Percentiles rank a stretch among this genome's conserved stretches.
Conservation (phyloP, 2,797 vertebrate species). For the Loriculus beryllinus region DNA sequence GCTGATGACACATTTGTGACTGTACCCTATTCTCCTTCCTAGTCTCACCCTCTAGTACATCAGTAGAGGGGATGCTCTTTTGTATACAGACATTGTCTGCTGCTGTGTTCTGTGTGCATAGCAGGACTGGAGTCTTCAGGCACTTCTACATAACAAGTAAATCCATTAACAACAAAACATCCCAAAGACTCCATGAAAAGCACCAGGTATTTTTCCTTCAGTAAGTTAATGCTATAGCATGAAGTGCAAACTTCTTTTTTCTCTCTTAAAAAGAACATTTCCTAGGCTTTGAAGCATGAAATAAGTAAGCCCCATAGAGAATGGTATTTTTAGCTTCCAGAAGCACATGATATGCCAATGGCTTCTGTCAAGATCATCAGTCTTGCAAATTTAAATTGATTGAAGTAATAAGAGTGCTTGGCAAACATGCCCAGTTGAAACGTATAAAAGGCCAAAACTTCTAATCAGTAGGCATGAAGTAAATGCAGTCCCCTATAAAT, state of each 20-base stretch:
- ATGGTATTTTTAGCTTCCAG: slow-evolving; percentile 63
- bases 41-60: neutral
- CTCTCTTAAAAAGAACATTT: neutral
- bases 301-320: slow-evolving; percentile 42
- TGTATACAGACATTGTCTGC: neutral
- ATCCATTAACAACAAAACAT: neutral
- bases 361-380: slow-evolving; percentile 57
- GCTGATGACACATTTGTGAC: neutral
- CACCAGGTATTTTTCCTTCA: neutral
- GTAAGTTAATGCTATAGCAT: neutral
- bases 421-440: slow-evolving; percentile 45
- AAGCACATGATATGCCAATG: slow-evolving; percentile 48
- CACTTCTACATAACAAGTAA: neutral
- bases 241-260: neutral
- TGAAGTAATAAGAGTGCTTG: slow-evolving; percentile 59
- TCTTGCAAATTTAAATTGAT: slow-evolving; percentile 72
- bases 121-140: neutral
- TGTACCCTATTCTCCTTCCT: neutral
- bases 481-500: neutral
- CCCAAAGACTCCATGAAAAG: neutral
- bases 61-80: accelerated
- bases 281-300: slow-evolving; percentile 61
- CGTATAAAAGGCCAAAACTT: neutral
- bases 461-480: slow-evolving; percentile 10
- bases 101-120: accelerated